These are phyloP conservation scores for Danionella dracula DNA, from an alignment of 2,797 vertebrate species.

Conservation along the genomic window DNA sequence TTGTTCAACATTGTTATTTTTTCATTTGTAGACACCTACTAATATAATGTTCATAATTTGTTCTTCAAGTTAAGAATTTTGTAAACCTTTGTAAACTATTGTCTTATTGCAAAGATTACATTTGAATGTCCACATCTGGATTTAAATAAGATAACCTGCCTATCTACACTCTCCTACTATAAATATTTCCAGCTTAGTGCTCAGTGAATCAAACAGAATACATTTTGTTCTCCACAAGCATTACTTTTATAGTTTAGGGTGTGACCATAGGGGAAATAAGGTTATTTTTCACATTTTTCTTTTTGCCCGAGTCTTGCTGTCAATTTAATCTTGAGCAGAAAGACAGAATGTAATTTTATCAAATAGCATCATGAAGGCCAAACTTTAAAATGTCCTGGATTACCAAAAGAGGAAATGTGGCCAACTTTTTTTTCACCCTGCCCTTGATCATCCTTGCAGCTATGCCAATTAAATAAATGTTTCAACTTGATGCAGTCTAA, in stretches of 20 bases:
- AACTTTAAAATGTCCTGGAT: neutral
- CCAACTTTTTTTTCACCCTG: neutral
- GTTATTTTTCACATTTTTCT: constrained; percentile 29
- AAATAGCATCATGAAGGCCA: neutral
- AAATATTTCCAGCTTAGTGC: constrained; percentile 21
- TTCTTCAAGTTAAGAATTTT: too few species aligned
- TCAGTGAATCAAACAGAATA: constrained; percentile 24
- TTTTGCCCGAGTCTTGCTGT: constrained; percentile 1
- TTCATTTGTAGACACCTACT: too few species aligned
- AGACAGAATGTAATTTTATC: neutral
- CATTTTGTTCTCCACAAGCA: constrained; percentile 24
- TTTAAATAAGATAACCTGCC: neutral
- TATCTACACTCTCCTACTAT: constrained; percentile 9
- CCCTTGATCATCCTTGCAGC: neutral
- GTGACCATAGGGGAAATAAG: constrained; percentile 26
- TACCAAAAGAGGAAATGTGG: neutral
- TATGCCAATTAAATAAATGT: neutral
- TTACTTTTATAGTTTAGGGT: constrained; percentile 18
- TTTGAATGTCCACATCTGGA: constrained; percentile 6
- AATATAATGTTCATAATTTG: too few species aligned
- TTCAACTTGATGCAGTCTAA: neutral
- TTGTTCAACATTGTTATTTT: too few species aligned
- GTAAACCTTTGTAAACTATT: too few species aligned
- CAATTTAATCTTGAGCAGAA: constrained; percentile 11
- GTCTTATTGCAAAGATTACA: too few species aligned